Conservation (phyloP, 2,888 invertebrate species). For the Cyclophora punctaria region DNA sequence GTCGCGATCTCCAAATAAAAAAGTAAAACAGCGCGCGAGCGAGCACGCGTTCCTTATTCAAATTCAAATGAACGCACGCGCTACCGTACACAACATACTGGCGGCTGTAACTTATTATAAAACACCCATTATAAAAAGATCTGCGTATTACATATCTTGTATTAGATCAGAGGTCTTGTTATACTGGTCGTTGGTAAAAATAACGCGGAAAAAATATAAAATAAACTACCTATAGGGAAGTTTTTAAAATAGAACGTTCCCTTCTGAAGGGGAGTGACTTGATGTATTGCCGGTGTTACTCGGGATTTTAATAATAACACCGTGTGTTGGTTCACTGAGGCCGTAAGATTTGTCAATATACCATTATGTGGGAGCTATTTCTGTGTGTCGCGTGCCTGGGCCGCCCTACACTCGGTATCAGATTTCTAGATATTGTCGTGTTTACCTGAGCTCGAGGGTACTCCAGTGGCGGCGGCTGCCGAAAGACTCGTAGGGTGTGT, state of each 20-base stretch:
- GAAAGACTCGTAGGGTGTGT: conserved; percentile 1
- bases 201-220: conserved; percentile 70
- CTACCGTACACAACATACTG: conserved; percentile 48
- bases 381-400: conserved; percentile 57
- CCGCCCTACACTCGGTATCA: conserved; percentile 36
- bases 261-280: conserved; percentile 64
- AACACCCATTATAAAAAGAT: conserved; percentile 44
- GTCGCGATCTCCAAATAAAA: conserved; percentile 57
- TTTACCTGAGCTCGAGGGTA: conserved; percentile 41
- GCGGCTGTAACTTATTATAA: conserved; percentile 65
- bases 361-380: conserved; percentile 68
- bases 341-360: conserved; percentile 73
- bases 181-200: conserved; percentile 54
- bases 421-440: conserved; percentile 54
- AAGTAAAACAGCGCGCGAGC: conserved; percentile 61
- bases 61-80: conserved; percentile 65
- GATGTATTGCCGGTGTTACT: conserved; percentile 70
- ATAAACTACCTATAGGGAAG: conserved; percentile 64
- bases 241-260: conserved; percentile 70
- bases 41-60: conserved; percentile 58
- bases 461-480: conserved; percentile 36
- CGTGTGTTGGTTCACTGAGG: conserved; percentile 69
- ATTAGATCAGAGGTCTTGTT: conserved; percentile 17
- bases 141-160: conserved; percentile 15
- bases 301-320: conserved; percentile 72